Conservation (phyloP, 2,888 invertebrate species). For the Tachystola acroxantha region DNA sequence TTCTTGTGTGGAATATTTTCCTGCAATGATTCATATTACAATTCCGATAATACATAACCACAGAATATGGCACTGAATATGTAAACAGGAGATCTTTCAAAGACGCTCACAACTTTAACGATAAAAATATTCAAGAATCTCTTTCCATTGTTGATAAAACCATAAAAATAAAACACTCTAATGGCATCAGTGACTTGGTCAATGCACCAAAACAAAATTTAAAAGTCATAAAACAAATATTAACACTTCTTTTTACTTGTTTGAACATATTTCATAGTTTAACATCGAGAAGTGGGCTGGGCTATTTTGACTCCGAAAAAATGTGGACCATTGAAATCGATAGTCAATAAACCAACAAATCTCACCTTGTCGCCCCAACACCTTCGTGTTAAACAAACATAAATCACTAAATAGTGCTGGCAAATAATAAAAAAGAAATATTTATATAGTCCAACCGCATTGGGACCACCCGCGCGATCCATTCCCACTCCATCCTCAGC, state of each 20-base stretch:
- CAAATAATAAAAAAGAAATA: slow-evolving; percentile 68
- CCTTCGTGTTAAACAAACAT: slow-evolving; percentile 67
- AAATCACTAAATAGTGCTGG: slow-evolving; percentile 61
- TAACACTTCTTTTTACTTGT: slow-evolving; percentile 10
- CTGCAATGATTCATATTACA: background rate
- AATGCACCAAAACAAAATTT: slow-evolving; percentile 4
- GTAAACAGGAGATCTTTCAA: background rate
- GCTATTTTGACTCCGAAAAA: slow-evolving; percentile 3
- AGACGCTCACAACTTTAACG: background rate
- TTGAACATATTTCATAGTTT: slow-evolving; percentile 8
- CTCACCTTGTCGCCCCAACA: slow-evolving; percentile 63
- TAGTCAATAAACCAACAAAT: slow-evolving; percentile 66
- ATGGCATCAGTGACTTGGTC: too few relatives aligned
- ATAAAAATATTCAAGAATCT: too few relatives aligned
- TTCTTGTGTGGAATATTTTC: too few relatives aligned
- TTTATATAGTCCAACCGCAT: slow-evolving; percentile 59
- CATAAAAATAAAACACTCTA: too few relatives aligned
- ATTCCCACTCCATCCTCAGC: slow-evolving; percentile 39
- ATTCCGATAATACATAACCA: too few relatives aligned
- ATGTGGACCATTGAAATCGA: slow-evolving; percentile 37
- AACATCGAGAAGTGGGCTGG: slow-evolving; percentile 5
- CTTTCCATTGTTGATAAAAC: too few relatives aligned
- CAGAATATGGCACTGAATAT: background rate
- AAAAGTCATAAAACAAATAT: slow-evolving; percentile 11
- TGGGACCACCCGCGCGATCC: slow-evolving; percentile 69